Base-by-base conservation (phyloP, 2,797 vertebrate species). In the Coendou prehensilis region DNA sequence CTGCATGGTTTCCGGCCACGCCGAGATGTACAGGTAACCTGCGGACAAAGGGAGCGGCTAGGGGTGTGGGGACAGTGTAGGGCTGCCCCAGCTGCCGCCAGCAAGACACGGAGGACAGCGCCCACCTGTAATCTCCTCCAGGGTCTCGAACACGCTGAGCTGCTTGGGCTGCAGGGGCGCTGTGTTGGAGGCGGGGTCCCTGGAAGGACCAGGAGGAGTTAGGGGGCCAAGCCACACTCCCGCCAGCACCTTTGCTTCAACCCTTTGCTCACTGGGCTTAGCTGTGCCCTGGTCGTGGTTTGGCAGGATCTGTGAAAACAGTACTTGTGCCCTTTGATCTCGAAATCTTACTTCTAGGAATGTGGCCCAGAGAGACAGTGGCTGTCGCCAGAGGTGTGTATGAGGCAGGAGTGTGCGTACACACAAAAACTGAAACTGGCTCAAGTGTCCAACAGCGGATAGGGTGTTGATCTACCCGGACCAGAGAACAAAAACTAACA, bases 111-210 rank as follows among this genome's bases (percentile, higher is more conserved):
- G 67, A 92, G 63, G 79, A 15, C 61, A n/a, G 73, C 41, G 61
- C 96, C 50, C 98, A 99, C 99, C 99, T 96, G 99, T 99, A 82
- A 99, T 99, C 98, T 99, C 99, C 97, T 99, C 99, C 96, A 99
- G 98, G n/a, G 97, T 98, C 97, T 98, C 98, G 4, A 99, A 99
- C 85, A 98, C 97, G 4, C 94, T 97, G 78, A 99, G 99, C 95
- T 99, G 98, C 87, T 99, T 97, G 1, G 98, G 97, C 91, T 98
- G 98, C 96, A 99, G 98, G 0, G 99, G 98, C 0, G 98, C 98
- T 0, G 96, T 98, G 98, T 99, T 99, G 82, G 98, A 98, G 69
- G 50, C 93, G 15, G 98, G 97, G 96, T 99, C 98, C 87, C 98
- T 99, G 90, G 78, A 89, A 84, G 75, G 57, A 93, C 47, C 17